Conservation (phyloP, 1,140 invertebrate species). For the Meteorus sp. region DNA sequence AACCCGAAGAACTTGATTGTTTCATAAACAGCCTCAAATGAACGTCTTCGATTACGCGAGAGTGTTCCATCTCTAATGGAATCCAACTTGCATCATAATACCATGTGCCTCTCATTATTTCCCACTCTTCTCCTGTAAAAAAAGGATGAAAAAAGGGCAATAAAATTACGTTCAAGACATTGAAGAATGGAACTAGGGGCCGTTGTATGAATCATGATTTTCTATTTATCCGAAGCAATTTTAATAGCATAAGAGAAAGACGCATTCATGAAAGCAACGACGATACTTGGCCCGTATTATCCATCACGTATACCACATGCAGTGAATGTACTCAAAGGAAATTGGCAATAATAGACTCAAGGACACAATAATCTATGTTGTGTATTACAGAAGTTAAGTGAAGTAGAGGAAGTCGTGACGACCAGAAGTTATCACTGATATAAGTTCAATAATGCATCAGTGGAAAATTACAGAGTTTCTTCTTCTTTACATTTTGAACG, state of each 20-base stretch:
- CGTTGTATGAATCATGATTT: no score
- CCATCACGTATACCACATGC: not conserved
- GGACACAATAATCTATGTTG: slow-evolving; percentile 41
- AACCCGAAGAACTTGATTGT: slow-evolving; percentile 40
- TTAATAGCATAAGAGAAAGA: no score
- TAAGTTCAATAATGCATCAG: no score
- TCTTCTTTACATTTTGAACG: no score
- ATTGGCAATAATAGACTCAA: slow-evolving; percentile 45
- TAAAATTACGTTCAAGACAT: not conserved
- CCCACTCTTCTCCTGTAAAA: slow-evolving; percentile 60
- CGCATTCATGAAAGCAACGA: not conserved
- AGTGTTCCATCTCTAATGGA: slow-evolving; percentile 65
- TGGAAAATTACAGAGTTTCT: not conserved
- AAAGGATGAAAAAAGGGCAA: not conserved
- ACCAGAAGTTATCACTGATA: not conserved
- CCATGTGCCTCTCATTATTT: slow-evolving; percentile 69
- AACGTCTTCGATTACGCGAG: slow-evolving; percentile 66
- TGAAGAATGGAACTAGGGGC: not conserved
- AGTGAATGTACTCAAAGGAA: slow-evolving; percentile 38
- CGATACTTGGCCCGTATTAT: not conserved
- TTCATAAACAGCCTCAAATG: slow-evolving; percentile 63
- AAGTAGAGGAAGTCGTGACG: not conserved
- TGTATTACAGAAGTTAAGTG: slow-evolving; percentile 4
- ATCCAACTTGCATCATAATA: slow-evolving; percentile 74
- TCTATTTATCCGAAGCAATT: no score